These are phyloP conservation scores for Tortricodes alternella DNA, from an alignment of 2,888 invertebrate genomes.

Conservation along the genomic window DNA sequence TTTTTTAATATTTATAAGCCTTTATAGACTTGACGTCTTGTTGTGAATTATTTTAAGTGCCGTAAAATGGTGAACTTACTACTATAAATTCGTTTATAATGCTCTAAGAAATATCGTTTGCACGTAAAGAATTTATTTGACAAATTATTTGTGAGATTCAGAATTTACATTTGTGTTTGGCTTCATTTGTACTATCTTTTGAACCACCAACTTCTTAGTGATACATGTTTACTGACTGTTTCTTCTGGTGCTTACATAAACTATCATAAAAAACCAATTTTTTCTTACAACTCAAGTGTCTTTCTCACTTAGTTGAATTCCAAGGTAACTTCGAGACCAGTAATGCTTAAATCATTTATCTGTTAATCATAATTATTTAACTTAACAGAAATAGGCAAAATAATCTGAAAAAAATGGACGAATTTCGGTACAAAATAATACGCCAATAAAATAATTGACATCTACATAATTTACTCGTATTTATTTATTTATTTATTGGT, in stretches of 20 bases:
- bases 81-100: conserved; percentile 33
- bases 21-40: conserved; percentile 27
- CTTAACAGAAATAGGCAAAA: too few species aligned
- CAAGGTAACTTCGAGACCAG: too few species aligned
- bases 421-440: too few species aligned
- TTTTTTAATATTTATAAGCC: conserved; percentile 40
- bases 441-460: too few species aligned
- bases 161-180: conserved; percentile 11
- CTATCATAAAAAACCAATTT: too few species aligned
- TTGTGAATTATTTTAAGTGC: conserved; percentile 34
- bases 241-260: too few species aligned
- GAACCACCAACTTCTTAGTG: neutral
- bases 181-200: conserved; percentile 6
- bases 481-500: neutral
- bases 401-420: too few species aligned
- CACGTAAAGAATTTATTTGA: conserved; percentile 25
- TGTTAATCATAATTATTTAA: too few species aligned
- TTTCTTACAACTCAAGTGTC: too few species aligned
- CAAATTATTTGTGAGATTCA: conserved; percentile 20
- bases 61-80: conserved; percentile 33
- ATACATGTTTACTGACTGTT: neutral
- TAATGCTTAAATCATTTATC: too few species aligned
- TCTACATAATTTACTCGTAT: too few species aligned
- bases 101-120: conserved; percentile 31
- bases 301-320: too few species aligned